Percentiles rank a stretch among this genome's conserved stretches.
Evolutionary conservation across 2,888 invertebrate species (phyloP).

Genomic region (Platycnemis pennipes): DNA sequence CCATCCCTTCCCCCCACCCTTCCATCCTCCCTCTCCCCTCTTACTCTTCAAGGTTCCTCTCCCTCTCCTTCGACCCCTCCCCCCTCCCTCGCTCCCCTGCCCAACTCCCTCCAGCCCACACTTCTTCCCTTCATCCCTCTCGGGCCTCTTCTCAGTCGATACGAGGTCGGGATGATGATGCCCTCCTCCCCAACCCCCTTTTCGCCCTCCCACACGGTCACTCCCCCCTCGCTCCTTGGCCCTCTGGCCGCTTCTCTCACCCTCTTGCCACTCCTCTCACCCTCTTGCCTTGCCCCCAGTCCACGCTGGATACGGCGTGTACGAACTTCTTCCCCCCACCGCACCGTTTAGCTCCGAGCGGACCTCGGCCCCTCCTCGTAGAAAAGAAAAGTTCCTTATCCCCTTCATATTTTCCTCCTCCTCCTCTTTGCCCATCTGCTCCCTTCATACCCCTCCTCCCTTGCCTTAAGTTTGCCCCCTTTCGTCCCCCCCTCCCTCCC

Average conservation of each 20-base stretch:
- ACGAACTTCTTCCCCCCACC: neutral
- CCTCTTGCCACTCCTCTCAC: too few relatives aligned
- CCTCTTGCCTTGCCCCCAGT: too few relatives aligned
- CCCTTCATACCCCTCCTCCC: neutral
- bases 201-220: constrained; percentile 8
- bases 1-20: constrained; percentile 42
- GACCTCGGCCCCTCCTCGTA: neutral
- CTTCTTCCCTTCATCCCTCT: constrained; percentile 9
- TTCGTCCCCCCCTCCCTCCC: neutral
- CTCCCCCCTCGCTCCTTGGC: neutral
- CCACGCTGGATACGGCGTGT: constrained; percentile 3
- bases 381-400: neutral
- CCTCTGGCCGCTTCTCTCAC: too few relatives aligned
- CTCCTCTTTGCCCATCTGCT: neutral
- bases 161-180: constrained; percentile 37
- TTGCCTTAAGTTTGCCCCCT: neutral
- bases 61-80: neutral
- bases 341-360: neutral
- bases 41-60: constrained; percentile 12
- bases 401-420: neutral
- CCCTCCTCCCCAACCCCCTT: neutral
- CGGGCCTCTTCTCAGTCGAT: constrained; percentile 66
- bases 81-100: neutral
- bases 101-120: neutral
- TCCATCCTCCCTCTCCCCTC: constrained; percentile 30